phyloP scores from a whole-genome alignment of 2,113 vertebrate genomes.

The Puntigrus tetrazona region DNA sequence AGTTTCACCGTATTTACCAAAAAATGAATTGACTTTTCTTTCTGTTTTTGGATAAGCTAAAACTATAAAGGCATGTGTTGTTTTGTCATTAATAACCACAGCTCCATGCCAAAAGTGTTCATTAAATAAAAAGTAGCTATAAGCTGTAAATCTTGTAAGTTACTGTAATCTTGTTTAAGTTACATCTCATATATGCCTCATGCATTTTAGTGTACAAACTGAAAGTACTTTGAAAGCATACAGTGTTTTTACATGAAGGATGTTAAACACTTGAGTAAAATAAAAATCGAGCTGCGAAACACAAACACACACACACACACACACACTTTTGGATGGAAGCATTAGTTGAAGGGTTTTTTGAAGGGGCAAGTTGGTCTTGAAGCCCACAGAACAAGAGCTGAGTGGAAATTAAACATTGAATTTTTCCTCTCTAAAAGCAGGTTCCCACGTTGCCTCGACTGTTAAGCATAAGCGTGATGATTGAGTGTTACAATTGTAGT shows the following conservation, averaged over 20 bases:
- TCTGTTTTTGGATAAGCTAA: no score
- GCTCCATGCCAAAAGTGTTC: not conserved
- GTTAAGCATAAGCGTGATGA: constrained; percentile 9
- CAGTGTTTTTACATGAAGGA: not conserved
- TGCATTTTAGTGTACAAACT: not conserved
- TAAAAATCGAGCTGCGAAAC: not conserved
- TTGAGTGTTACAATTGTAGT: constrained; percentile 6
- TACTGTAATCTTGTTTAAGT: no score
- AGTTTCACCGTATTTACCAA: no score
- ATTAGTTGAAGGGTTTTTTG: not conserved
- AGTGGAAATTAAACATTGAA: constrained; percentile 47
- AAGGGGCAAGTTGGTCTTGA: constrained; percentile 37
- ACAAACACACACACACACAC: no score
- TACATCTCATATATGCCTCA: not conserved
- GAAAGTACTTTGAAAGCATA: not conserved
- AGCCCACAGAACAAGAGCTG: constrained; percentile 22
- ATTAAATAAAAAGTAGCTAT: not conserved
- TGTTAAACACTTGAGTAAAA: not conserved
- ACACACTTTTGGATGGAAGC: not conserved
- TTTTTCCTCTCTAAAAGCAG: constrained; percentile 27
- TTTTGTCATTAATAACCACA: not conserved
- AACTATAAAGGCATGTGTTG: no score
- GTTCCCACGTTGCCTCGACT: constrained; percentile 15
- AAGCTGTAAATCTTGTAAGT: not conserved
- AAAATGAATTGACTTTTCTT: no score